A percentile compares a stretch with the other conserved stretches of the same genome.
These are phyloP conservation scores for Campylomormyrus numenius DNA, from an alignment of 2,113 vertebrate species.

Conservation along the genomic window DNA sequence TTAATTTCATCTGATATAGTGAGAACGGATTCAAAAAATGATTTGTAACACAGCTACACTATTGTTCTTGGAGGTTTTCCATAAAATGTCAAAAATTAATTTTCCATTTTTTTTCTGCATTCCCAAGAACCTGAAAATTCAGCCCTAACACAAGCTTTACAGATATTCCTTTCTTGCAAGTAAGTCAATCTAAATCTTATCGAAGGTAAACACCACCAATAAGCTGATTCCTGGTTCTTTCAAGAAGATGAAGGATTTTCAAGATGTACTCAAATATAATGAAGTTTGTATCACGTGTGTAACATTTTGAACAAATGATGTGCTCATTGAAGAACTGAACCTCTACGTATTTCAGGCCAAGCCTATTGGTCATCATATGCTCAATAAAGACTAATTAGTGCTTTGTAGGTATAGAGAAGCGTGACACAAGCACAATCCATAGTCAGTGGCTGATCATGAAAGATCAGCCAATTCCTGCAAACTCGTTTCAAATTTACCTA, in stretches of 20 bases:
- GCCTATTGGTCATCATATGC: background rate
- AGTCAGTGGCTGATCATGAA: background rate
- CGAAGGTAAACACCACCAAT: background rate
- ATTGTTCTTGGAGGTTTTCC: background rate
- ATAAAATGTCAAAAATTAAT: background rate
- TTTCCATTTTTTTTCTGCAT: background rate
- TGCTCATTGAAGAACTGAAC: background rate
- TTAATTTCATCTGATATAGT: background rate
- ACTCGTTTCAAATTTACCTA: background rate
- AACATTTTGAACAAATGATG: background rate
- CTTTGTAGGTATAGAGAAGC: background rate
- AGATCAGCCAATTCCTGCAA: background rate
- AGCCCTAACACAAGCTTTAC: background rate
- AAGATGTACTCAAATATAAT: background rate
- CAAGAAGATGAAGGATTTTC: background rate
- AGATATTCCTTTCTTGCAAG: background rate
- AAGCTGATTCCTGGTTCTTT: background rate
- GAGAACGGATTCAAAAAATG: background rate
- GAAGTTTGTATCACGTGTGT: background rate
- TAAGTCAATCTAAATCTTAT: background rate
- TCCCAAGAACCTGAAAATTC: background rate
- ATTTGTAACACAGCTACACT: background rate
- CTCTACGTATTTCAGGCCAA: background rate
- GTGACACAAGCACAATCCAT: background rate
- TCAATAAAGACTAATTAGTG: constrained; percentile 2